Evolutionary conservation across 2,113 vertebrate species (phyloP), one percentile per base, ranked within the genome.

Genomic region (Calcarius ornatus): DNA sequence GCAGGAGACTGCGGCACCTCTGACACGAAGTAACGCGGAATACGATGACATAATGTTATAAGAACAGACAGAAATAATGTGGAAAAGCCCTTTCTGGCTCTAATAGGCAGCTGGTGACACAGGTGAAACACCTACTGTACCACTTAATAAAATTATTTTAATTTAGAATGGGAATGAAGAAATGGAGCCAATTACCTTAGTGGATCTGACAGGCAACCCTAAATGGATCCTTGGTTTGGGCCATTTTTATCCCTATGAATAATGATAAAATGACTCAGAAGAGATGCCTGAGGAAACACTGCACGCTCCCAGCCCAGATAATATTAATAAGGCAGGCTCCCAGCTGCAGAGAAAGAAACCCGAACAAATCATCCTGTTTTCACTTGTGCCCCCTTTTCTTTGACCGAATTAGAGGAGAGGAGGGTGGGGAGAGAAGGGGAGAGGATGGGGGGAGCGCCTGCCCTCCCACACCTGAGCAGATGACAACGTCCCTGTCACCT

Each of bases 141-240:
- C 94, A 90, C 92, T 97, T 97, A 96, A 97, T 96, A 88, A 97
- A 96, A 96, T 95, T 92, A 95, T 97, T 96, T 93, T 95, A 91
- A 93, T 87, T 96, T 96, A 95, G 87, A 93, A 93, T 76, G 68
- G 91, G 96, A 93, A 95, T 88, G 88, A 97, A 96, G 95, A 95
- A 97, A 95, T 68, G 61, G 82, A 97, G 91, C 85, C 84, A 94
- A 90, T 96, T 97, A 94, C 86, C 68, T 95, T 77, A 94, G 80
- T 81, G 86, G 81, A 91, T 90, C 96, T 97, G 97, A 92, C 92
- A 95, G 93, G 88, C 86, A 82, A 94, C 90, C 90, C 82, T 97
- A 94, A 96, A 95, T 56, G 88, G 94, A 88, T 86, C 76, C 68
- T 94, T 64, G 11, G 31, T 61, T 89, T 94, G 78, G 94, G 45